Evolutionary conservation across 2,113 vertebrate genomes (phyloP), one percentile per base, ranked within the genome.

Genomic region (Corythornis cristatus): DNA sequence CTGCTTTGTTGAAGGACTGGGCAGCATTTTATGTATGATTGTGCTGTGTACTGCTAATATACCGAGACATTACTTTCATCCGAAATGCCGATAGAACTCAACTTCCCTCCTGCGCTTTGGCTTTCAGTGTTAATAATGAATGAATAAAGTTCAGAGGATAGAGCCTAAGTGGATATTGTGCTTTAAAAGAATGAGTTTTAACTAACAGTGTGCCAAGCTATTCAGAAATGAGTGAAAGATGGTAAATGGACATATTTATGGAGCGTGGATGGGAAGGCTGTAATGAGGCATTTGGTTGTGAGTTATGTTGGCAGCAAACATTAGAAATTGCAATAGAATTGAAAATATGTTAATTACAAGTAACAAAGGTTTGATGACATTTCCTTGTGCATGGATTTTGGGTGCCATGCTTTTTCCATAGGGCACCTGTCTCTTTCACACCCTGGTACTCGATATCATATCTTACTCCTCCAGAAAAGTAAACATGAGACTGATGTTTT

Each of bases 101-200:
- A 97, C 94, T 96, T 88, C 97, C 82, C 97, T 96, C 94, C 14
- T 97, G 96, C 96, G 96, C 96, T 98, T 97, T 96, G 96, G 72
- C 95, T 98, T 97, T 97, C 96, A 94, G 48, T 96, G 92, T 97
- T 98, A 97, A 97, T 97, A 97, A 97, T 98, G 93, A 97, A 97
- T 98, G 97, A 96, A 84, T 79, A 88, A 97, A 97, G 96, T 98
- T 97, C 96, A 96, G 96, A 93, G 95, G 88, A 97, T 92, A 96
- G 95, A 74, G 94, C 84, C 92, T 97, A 97, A 98, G 89, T 96
- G 95, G 96, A 97, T 97, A 91, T 92, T 97, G 56, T 51, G 73
- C 96, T 97, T 95, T 84, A 81, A 94, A 96, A 96, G 92, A 95
- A 94, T 20, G 81, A 93, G 90, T 97, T 97, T 97, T 97, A 97